Base-by-base conservation (phyloP, 2,888 invertebrate genomes). In the Cerastis leucographa region DNA sequence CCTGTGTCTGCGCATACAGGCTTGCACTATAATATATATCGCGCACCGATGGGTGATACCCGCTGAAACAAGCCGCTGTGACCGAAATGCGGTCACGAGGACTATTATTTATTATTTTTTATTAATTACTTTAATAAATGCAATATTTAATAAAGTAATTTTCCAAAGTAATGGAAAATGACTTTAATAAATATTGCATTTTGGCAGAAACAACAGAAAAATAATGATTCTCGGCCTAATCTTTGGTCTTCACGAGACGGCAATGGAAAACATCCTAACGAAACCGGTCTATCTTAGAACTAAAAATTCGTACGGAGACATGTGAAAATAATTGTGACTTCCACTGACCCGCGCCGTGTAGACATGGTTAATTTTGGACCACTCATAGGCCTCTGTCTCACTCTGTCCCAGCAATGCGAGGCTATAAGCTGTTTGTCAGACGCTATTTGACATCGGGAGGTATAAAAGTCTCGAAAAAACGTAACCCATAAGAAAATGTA, bases 401-500 rank as follows among this genome's bases (percentile, higher is more conserved):
- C 14, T 25, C 25, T 56, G 6, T 5, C 6, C 25, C 7, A 14
- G 17, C 14, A 25, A 14, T 17, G 3, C 8, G n/a, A 7, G 1
- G 25, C 1, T 56, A 56, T 12, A 14, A 25, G 25, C 17, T 17
- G 2, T 17, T 59, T 59, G 25, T 25, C 29, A 29, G 25, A 56
- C 25, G 17, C 25, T n/a, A n/a, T 54, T n/a, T 2, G n/a, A 56
- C 49, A 71, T 54, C 14, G 5, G 17, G 12, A 71, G 12, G 25
- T 22, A 71, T 25, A 70, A 17, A 59, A n/a, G 29, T 25, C 40
- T 62, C 11, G 22, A 35, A 71, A 71, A 80, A 51, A 44, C 25
- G 25, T 49, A 22, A 49, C 44, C 22, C 25, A n/a, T 80, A 71
- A 78, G 65, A 81, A 61, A 44, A 40, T 9, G 25, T 42, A 25